These are phyloP conservation scores for Arothron firmamentum DNA, from an alignment of 2,113 vertebrate genomes.

Conservation along the genomic window DNA sequence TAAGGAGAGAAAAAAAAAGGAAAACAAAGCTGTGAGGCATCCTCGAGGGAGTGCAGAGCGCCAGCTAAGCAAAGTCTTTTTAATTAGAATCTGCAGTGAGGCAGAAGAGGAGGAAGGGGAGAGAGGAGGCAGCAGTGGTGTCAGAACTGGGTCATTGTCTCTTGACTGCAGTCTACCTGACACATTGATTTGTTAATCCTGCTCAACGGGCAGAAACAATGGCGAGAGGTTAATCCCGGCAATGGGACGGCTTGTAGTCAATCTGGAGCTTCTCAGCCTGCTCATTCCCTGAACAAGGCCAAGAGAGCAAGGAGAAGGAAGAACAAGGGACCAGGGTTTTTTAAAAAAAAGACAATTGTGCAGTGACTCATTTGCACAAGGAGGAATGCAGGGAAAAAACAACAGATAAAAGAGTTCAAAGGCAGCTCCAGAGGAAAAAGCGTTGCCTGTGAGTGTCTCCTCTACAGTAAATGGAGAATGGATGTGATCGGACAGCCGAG, in stretches of 20 bases:
- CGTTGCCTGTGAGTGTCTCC: conserved; percentile 32
- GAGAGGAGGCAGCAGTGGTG: conserved; percentile 45
- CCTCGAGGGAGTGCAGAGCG: conserved; percentile 65
- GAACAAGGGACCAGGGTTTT: conserved; percentile 11
- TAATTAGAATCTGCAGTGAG: conserved; percentile 75
- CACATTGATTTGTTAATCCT: conserved; percentile 81
- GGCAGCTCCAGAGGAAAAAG: conserved; percentile 32
- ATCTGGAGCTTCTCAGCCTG: conserved; percentile 63
- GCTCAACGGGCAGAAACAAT: conserved; percentile 80
- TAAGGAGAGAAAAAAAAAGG: conserved; percentile 29
- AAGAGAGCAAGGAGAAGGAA: conserved; percentile 29
- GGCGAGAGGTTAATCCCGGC: conserved; percentile 71
- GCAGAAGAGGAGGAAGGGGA: conserved; percentile 47
- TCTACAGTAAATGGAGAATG: conserved; percentile 36
- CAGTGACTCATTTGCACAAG: conserved; percentile 45
- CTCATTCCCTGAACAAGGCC: conserved; percentile 47
- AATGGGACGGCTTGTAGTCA: conserved; percentile 62
- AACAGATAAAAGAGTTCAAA: conserved; percentile 40
- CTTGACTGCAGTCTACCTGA: conserved; percentile 78
- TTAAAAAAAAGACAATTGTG: conserved; percentile 14
- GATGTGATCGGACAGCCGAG: conserved; percentile 65
- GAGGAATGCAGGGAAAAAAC: conserved; percentile 8
- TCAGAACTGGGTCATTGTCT: conserved; percentile 80
- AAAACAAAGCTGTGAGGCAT: conserved; percentile 65
- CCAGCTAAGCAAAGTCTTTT: conserved; percentile 76